These are phyloP conservation scores for Dynastes hyllus DNA, from an alignment of 2,888 invertebrate genomes.

Conservation along the genomic window DNA sequence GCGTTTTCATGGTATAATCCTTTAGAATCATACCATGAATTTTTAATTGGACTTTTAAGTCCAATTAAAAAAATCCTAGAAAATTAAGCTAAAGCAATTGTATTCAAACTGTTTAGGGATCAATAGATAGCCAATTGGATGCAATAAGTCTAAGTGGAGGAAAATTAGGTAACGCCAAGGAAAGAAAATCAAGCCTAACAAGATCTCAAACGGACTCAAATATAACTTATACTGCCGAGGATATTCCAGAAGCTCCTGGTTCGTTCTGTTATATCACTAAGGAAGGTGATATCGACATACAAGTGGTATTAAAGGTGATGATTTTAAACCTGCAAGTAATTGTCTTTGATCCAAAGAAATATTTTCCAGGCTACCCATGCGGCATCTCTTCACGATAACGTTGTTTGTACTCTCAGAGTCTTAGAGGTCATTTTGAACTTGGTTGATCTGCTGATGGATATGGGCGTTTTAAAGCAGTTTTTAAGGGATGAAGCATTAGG, in stretches of 20 bases:
- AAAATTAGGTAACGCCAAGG: slow-evolving; percentile 76
- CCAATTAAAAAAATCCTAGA: no score
- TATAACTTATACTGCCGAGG: slow-evolving; percentile 90
- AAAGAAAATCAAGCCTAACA: slow-evolving; percentile 82
- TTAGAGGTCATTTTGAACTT: slow-evolving; percentile 95
- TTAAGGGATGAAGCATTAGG: slow-evolving; percentile 72
- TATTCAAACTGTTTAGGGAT: slow-evolving; percentile 76
- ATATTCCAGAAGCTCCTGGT: slow-evolving; percentile 91
- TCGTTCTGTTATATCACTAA: slow-evolving; percentile 94
- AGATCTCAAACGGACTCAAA: slow-evolving; percentile 95
- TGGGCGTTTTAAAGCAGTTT: slow-evolving; percentile 84
- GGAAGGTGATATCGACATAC: slow-evolving; percentile 94
- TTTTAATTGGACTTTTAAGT: no score
- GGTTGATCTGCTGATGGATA: slow-evolving; percentile 92
- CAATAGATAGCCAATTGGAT: slow-evolving; percentile 89
- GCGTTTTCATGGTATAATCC: slow-evolving; percentile 50
- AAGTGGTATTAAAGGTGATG: slow-evolving; percentile 86
- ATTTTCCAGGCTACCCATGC: slow-evolving; percentile 85
- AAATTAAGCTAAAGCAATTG: neutral
- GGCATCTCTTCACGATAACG: slow-evolving; percentile 88
- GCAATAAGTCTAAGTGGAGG: slow-evolving; percentile 76
- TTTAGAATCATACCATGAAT: no score
- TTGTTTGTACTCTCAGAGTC: slow-evolving; percentile 89
- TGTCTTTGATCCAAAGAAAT: slow-evolving; percentile 50
- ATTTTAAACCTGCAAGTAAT: neutral